phyloP scores from a whole-genome alignment of 2,113 vertebrate genomes.

The Ploceus nigricollis region DNA sequence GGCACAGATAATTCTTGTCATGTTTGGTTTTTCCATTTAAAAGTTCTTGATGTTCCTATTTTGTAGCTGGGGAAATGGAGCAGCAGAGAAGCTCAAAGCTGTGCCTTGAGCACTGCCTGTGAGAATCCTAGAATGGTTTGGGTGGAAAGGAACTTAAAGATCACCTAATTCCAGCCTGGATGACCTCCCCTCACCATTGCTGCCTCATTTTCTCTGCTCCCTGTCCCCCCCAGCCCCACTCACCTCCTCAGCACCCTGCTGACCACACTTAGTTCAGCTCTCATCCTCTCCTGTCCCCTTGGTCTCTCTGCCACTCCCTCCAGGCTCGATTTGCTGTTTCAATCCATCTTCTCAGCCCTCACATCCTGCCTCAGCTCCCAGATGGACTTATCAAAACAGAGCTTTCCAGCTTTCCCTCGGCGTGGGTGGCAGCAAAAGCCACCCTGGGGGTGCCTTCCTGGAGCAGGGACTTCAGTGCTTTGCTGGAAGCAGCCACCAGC shows the following conservation, averaged over 20 bases:
- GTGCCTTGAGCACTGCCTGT: not conserved
- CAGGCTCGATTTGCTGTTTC: not conserved
- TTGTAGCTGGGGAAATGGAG: not conserved
- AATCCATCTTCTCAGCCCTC: slow-evolving; percentile 29
- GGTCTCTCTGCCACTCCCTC: not conserved
- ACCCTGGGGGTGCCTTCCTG: not conserved
- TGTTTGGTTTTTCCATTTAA: not conserved
- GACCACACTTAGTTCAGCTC: not conserved
- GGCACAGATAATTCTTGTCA: not conserved
- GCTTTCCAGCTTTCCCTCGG: not conserved
- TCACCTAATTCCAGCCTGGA: not conserved
- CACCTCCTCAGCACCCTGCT: not conserved
- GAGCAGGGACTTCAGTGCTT: not conserved
- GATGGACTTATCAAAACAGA: slow-evolving; percentile 37
- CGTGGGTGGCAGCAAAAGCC: slow-evolving; percentile 33
- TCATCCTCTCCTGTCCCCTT: not conserved
- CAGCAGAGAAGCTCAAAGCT: not conserved
- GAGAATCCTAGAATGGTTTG: not conserved
- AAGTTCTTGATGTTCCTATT: not conserved
- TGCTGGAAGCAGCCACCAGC: not conserved
- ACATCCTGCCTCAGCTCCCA: slow-evolving; percentile 45
- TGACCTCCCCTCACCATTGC: not conserved
- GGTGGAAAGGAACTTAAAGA: not conserved
- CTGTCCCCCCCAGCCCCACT: not conserved
- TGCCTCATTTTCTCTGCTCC: not conserved